Evolutionary conservation across 2,888 invertebrate genomes (phyloP).

Genomic region (Labia minor): DNA sequence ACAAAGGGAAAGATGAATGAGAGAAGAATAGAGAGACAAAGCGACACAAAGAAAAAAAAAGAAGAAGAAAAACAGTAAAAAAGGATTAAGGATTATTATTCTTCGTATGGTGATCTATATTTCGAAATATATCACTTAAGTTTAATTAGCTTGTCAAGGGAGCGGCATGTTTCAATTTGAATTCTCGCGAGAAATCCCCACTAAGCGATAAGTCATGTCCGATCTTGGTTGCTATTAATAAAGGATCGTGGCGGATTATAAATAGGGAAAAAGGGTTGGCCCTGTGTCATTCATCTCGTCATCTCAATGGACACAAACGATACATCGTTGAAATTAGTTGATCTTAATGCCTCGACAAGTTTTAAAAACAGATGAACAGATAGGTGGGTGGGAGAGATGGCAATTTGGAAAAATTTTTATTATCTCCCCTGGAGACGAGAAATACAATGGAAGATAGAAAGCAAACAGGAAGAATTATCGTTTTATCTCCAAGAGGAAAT

Average conservation of each 20-base stretch:
- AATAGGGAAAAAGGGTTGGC: background rate
- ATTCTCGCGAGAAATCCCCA: background rate
- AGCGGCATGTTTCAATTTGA: background rate
- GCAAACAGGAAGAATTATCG: background rate
- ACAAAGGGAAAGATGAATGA: no score
- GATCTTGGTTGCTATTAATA: background rate
- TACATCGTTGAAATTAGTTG: no score
- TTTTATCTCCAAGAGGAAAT: background rate
- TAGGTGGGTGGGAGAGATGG: no score
- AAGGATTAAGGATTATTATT: no score
- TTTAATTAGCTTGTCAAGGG: conserved; percentile 5
- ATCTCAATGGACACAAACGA: background rate
- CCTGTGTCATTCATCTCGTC: background rate
- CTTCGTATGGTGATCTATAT: background rate
- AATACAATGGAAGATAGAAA: background rate
- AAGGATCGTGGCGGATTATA: background rate
- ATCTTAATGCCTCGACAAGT: no score
- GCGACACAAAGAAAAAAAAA: no score
- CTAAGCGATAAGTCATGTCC: conserved; percentile 13
- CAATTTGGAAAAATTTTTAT: no score
- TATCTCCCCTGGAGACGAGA: background rate
- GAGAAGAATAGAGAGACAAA: no score
- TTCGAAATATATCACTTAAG: conserved; percentile 1
- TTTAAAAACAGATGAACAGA: no score
- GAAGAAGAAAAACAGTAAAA: no score